These are phyloP conservation scores for Blastobasis lacticolella DNA, from an alignment of 2,888 invertebrate genomes.

Conservation along the genomic window DNA sequence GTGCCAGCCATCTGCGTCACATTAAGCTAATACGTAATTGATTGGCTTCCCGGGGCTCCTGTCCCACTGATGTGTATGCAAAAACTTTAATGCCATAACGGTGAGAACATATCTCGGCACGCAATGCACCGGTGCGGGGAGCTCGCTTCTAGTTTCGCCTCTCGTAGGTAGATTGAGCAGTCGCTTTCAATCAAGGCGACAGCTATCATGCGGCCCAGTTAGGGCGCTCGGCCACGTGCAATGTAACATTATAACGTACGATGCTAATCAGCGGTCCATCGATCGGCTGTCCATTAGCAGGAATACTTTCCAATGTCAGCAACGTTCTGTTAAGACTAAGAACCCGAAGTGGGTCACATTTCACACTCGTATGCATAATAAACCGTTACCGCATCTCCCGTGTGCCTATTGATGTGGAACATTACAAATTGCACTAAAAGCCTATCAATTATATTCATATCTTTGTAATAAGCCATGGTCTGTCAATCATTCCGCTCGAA, in stretches of 20 bases:
- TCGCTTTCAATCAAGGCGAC: conserved; percentile 32
- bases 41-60: conserved; percentile 61
- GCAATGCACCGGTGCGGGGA: conserved; percentile 23
- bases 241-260: conserved; percentile 24
- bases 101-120: conserved; percentile 43
- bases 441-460: conserved; percentile 37
- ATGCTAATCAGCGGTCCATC: conserved; percentile 35
- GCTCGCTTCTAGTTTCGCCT: conserved; percentile 27
- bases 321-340: conserved; percentile 31
- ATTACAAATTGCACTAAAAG: conserved; percentile 40
- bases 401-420: conserved; percentile 37
- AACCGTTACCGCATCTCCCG: conserved; percentile 30
- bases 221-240: conserved; percentile 16
- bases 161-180: conserved; percentile 34
- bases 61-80: conserved; percentile 63
- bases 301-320: conserved; percentile 16
- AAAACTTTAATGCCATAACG: conserved; percentile 69
- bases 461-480: conserved; percentile 25
- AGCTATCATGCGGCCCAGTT: conserved; percentile 30
- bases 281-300: conserved; percentile 22
- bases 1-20: conserved; percentile 53
- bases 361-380: conserved; percentile 23
- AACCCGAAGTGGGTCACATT: conserved; percentile 31
- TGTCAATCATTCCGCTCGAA: conserved; percentile 36
- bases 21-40: conserved; percentile 72